These are phyloP conservation scores for Montipora capricornis DNA, from an alignment of 64 coral and sea anemone genomes.

Conservation along the genomic window DNA sequence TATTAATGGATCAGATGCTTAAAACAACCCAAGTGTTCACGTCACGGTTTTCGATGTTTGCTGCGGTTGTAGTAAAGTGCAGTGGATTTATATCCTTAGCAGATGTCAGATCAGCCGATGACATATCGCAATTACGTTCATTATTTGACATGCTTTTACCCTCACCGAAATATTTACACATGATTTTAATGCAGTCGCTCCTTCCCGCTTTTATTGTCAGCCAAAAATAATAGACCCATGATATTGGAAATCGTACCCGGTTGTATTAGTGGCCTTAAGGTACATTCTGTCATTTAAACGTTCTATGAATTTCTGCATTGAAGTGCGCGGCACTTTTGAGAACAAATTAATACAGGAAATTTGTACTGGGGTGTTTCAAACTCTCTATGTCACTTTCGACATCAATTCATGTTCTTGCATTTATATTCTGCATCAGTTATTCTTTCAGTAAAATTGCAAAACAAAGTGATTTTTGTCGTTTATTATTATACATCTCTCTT, in stretches of 20 bases:
- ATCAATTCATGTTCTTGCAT: not conserved
- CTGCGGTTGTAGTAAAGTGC: too few species aligned
- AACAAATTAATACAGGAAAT: not conserved
- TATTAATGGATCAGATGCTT: too few species aligned
- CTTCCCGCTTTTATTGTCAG: not conserved
- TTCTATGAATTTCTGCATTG: not conserved
- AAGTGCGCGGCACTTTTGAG: not conserved
- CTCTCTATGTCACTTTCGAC: not conserved
- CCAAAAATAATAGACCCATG: not conserved
- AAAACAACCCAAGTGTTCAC: too few species aligned
- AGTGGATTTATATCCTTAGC: not conserved
- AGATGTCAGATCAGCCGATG: not conserved
- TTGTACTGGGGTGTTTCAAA: not conserved
- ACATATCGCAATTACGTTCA: not conserved
- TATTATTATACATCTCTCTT: too few species aligned
- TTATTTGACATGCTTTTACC: not conserved
- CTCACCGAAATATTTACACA: not conserved
- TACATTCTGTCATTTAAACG: not conserved
- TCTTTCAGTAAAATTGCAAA: too few species aligned
- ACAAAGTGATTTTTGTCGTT: too few species aligned
- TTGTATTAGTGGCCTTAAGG: too few species aligned
- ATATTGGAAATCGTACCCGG: too few species aligned
- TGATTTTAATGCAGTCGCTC: not conserved
- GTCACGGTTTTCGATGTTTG: too few species aligned
- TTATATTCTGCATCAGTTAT: not conserved